Percentiles rank a stretch among this genome's conserved stretches.
Conservation (phyloP, 2,888 invertebrate genomes). For the Oconnorella tubifera region DNA sequence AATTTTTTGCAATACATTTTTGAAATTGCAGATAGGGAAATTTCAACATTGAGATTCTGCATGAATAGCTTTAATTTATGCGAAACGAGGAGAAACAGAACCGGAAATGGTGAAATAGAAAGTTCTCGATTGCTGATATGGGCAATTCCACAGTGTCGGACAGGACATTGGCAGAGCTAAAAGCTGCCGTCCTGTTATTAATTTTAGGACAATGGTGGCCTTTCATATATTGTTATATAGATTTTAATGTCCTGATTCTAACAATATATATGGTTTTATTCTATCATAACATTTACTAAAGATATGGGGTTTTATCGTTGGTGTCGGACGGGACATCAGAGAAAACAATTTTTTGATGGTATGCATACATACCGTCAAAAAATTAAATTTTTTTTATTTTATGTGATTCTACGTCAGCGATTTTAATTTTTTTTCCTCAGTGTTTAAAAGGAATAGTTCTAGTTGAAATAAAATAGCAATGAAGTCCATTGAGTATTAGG, state of each 20-base stretch:
- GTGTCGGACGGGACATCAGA: conserved; percentile 1
- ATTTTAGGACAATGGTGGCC: neutral
- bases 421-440: too few species aligned
- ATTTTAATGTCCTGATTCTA: neutral
- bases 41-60: too few species aligned
- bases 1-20: too few species aligned
- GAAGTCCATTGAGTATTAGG: too few species aligned
- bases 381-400: too few species aligned
- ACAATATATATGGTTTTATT: neutral
- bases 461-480: too few species aligned
- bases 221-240: neutral
- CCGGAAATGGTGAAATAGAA: too few species aligned
- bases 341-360: neutral
- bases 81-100: too few species aligned
- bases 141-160: conserved; percentile 1
- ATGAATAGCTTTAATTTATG: too few species aligned
- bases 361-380: neutral
- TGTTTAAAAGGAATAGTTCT: too few species aligned
- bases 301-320: neutral
- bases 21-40: too few species aligned
- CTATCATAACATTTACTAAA: neutral
- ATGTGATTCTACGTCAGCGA: neutral
- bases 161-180: neutral
- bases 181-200: neutral
- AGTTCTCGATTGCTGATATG: too few species aligned